Conservation (phyloP, 2,888 invertebrate species). For the Rhagium mordax region DNA sequence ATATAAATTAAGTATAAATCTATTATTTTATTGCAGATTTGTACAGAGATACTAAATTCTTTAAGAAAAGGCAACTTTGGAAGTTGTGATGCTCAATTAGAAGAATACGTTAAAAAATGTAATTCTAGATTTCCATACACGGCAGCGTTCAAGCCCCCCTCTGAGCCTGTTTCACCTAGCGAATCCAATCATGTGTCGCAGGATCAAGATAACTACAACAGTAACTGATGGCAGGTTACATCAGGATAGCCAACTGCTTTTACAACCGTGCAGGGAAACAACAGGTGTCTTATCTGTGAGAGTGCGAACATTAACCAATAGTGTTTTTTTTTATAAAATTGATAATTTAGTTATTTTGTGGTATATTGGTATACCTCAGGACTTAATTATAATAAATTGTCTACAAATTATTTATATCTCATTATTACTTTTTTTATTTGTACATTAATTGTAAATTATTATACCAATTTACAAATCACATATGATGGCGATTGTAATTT, state of each 20-base stretch:
- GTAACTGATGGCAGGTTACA: constrained; percentile 62
- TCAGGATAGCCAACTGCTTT: constrained; percentile 32
- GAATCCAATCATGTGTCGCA: constrained; percentile 62
- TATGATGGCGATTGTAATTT: constrained; percentile 18
- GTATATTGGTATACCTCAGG: constrained; percentile 52
- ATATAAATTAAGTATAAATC: too few species aligned
- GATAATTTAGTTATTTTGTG: constrained; percentile 42
- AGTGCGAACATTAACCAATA: constrained; percentile 48
- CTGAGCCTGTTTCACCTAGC: constrained; percentile 59
- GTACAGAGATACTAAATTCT: constrained; percentile 84
- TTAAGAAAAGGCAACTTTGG: constrained; percentile 88
- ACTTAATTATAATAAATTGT: constrained; percentile 51
- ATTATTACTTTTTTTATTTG: constrained; percentile 50
- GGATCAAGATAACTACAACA: constrained; percentile 63
- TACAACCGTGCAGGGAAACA: constrained; percentile 43
- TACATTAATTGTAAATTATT: constrained; percentile 50
- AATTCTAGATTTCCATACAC: constrained; percentile 85
- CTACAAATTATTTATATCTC: constrained; percentile 52
- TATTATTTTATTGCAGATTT: constrained; percentile 78
- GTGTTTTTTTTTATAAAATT: constrained; percentile 48
- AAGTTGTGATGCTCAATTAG: constrained; percentile 77
- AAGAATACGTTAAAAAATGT: constrained; percentile 82
- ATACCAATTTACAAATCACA: constrained; percentile 36
- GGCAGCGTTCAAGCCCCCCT: constrained; percentile 76
- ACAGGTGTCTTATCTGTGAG: constrained; percentile 54